Evolutionary conservation across 2,888 invertebrate species (phyloP).

Genomic region (Teinopalpus imperialis): DNA sequence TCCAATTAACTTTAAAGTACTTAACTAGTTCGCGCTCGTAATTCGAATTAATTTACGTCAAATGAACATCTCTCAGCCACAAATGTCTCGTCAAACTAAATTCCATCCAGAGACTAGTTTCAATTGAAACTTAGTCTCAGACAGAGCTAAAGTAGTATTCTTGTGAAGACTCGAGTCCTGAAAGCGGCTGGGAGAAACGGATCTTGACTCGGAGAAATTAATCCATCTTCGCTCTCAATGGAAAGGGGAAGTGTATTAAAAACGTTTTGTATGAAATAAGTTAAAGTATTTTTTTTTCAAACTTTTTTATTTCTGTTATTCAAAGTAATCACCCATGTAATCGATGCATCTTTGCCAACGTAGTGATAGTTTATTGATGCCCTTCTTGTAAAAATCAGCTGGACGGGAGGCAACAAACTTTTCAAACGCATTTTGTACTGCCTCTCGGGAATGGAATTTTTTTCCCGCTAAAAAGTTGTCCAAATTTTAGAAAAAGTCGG

Average conservation of each 20-base stretch:
- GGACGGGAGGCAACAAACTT: no score
- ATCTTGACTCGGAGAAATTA: constrained; percentile 72
- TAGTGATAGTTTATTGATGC: no score
- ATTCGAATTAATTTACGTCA: constrained; percentile 32
- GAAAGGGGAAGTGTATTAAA: constrained; percentile 48
- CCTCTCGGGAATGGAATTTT: no score
- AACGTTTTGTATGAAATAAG: no score
- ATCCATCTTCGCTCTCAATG: constrained; percentile 61
- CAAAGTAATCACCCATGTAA: no score
- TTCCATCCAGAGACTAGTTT: constrained; percentile 60
- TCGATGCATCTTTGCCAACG: no score
- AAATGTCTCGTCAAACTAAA: constrained; percentile 68
- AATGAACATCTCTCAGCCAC: constrained; percentile 53
- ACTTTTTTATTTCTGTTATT: no score
- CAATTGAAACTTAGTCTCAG: constrained; percentile 68
- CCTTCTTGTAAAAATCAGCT: no score
- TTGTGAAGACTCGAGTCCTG: constrained; percentile 58
- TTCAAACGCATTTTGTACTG: no score
- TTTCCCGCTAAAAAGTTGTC: no score
- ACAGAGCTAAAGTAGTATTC: constrained; percentile 64
- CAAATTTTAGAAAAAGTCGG: no score
- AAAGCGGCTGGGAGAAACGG: constrained; percentile 60
- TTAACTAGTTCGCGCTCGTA: constrained; percentile 7
- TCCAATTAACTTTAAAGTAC: not conserved
- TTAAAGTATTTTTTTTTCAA: no score